Percentiles rank a stretch among this genome's conserved stretches.
Evolutionary conservation across 2,797 vertebrate species (phyloP).

Genomic region (Garrulus glandarius): DNA sequence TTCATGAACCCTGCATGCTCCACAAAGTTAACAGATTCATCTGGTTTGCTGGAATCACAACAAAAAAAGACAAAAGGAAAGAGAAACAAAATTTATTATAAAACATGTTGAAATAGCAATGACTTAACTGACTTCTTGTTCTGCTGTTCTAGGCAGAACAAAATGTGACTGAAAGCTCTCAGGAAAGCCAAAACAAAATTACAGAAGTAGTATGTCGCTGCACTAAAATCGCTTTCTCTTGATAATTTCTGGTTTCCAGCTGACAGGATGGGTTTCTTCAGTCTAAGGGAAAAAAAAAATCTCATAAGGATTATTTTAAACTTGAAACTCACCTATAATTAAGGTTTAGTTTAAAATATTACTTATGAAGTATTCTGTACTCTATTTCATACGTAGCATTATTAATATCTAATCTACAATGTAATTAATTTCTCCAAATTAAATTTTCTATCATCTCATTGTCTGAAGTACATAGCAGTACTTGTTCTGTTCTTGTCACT

Average conservation of each 20-base stretch:
- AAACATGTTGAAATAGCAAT: conserved; percentile 70
- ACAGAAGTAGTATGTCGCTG: neutral
- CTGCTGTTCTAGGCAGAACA: conserved; percentile 58
- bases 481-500: neutral
- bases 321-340: neutral
- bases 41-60: conserved; percentile 45
- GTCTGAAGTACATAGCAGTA: neutral
- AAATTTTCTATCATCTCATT: neutral
- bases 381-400: neutral
- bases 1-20: neutral
- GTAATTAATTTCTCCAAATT: neutral
- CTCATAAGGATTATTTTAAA: neutral
- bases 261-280: conserved; percentile 96
- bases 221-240: conserved; percentile 95
- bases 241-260: conserved; percentile 99
- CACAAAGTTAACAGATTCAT: conserved; percentile 34
- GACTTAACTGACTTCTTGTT: conserved; percentile 65
- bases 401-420: neutral
- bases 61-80: conserved; percentile 31
- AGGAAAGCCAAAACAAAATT: conserved; percentile 40
- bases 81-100: conserved; percentile 70
- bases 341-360: neutral
- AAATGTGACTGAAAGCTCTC: conserved; percentile 23
- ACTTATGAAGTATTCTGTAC: neutral
- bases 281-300: conserved; percentile 79